These are phyloP conservation scores for Otus sunia DNA, from an alignment of 2,113 vertebrate species.

Conservation along the genomic window DNA sequence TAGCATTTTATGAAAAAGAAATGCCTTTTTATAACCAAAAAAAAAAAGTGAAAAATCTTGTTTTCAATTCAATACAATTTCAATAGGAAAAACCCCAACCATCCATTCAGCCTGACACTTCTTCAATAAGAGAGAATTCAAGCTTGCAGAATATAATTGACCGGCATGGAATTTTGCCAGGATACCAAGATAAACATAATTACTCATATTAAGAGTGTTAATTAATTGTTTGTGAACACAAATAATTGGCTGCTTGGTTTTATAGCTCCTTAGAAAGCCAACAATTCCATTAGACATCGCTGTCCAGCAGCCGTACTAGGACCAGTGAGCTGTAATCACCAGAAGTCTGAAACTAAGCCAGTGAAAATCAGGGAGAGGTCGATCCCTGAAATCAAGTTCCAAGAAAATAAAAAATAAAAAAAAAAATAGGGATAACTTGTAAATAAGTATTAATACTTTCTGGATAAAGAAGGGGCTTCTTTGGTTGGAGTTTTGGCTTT, in stretches of 20 bases:
- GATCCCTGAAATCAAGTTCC: neutral
- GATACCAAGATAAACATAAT: conserved; percentile 41
- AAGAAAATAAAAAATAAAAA: too few relatives aligned
- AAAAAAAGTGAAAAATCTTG: neutral
- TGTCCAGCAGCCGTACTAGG: neutral
- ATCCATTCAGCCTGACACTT: neutral
- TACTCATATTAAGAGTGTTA: conserved; percentile 34
- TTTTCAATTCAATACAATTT: neutral
- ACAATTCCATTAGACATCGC: neutral
- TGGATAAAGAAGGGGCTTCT: neutral
- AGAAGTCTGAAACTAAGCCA: neutral
- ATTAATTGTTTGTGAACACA: conserved; percentile 44
- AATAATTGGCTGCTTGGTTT: conserved; percentile 10
- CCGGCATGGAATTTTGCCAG: conserved; percentile 27
- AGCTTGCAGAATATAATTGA: conserved; percentile 12
- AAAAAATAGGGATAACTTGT: rapidly evolving
- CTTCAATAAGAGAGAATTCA: neutral
- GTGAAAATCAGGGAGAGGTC: neutral
- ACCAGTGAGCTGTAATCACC: neutral
- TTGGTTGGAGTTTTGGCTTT: neutral
- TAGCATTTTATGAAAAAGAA: neutral
- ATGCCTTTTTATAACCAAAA: neutral
- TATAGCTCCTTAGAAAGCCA: neutral
- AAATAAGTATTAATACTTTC: neutral
- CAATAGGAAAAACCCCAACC: neutral